These are phyloP conservation scores for Ophthalmolycus amberensis DNA, from an alignment of 2,113 vertebrate genomes.

Conservation along the genomic window DNA sequence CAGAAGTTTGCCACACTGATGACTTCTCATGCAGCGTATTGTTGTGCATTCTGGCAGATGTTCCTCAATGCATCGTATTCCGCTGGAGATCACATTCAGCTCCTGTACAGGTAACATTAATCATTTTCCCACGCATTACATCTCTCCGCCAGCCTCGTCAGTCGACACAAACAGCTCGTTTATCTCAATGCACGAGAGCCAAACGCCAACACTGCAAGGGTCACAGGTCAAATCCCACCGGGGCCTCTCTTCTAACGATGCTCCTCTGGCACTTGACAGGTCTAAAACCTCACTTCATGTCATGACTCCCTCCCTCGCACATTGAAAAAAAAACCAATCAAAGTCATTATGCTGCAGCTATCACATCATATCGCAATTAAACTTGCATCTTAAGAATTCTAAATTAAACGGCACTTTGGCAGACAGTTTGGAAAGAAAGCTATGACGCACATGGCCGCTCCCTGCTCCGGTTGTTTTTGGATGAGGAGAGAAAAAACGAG, in stretches of 20 bases:
- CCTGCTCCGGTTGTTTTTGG: background rate
- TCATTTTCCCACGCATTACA: background rate
- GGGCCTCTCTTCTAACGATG: background rate
- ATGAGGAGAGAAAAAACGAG: background rate
- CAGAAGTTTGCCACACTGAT: background rate
- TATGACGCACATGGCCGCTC: background rate
- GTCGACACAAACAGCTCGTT: conserved; percentile 23
- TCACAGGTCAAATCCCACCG: conserved; percentile 12
- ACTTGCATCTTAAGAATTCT: background rate
- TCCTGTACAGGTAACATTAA: background rate
- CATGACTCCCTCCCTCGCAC: background rate
- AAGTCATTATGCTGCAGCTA: background rate
- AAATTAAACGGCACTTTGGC: conserved; percentile 5
- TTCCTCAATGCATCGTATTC: background rate
- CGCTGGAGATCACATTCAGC: conserved; percentile 14
- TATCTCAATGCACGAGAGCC: background rate
- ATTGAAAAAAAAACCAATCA: background rate
- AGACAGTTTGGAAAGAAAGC: background rate
- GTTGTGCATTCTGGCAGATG: background rate
- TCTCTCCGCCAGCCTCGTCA: background rate
- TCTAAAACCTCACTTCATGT: background rate
- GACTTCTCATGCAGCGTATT: background rate
- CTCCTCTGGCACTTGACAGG: background rate
- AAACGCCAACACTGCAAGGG: background rate
- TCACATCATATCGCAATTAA: conserved; percentile 3